Conservation (phyloP, 1,140 invertebrate genomes). For the Vollenhovia emeryi region DNA sequence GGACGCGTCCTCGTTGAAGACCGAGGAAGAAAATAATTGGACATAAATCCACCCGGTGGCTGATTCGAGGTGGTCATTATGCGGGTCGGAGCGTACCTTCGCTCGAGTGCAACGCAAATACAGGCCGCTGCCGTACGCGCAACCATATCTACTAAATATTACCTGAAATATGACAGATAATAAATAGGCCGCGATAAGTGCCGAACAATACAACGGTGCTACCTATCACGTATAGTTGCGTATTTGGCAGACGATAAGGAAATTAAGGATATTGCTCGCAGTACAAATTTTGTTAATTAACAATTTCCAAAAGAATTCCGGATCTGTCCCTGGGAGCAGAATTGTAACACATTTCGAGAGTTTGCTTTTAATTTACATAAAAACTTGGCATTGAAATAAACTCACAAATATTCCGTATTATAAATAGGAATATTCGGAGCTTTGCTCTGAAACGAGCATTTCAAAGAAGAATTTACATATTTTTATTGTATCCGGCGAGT, state of each 20-base stretch:
- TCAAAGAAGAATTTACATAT: slow-evolving; percentile 12
- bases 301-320: not conserved
- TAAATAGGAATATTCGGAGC: not conserved
- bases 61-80: slow-evolving; percentile 74
- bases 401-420: not conserved
- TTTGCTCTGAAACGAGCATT: not conserved
- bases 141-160: slow-evolving; percentile 69
- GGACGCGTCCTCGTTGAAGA: slow-evolving; percentile 28
- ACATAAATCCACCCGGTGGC: slow-evolving; percentile 71
- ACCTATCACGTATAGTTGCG: not conserved
- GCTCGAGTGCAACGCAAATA: slow-evolving; percentile 76
- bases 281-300: not conserved
- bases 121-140: slow-evolving; percentile 28
- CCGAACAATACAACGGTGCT: slow-evolving; percentile 39
- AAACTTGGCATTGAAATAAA: not conserved
- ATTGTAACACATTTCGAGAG: not conserved
- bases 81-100: slow-evolving; percentile 56
- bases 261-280: not conserved
- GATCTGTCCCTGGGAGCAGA: not conserved
- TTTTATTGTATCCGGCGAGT: not conserved
- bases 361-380: not conserved
- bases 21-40: slow-evolving; percentile 75
- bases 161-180: slow-evolving; percentile 65
- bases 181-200: slow-evolving; percentile 73
- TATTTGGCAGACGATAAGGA: not conserved